Evolutionary conservation across 2,113 vertebrate species (phyloP), one percentile per base, ranked within the genome.

Genomic region (Microcebus tavaratra): DNA sequence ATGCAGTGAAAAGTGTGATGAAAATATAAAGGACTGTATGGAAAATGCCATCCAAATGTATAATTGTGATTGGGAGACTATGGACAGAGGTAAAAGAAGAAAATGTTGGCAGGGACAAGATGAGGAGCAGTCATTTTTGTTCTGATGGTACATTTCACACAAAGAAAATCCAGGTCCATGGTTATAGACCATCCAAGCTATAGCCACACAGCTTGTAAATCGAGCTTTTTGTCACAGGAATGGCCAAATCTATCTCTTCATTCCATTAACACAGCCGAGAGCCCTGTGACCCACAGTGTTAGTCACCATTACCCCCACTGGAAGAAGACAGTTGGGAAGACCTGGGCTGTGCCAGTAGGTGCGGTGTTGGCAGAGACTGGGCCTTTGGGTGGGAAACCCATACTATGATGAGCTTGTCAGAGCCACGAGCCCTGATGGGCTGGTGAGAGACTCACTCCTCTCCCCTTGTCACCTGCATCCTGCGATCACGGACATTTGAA

Each of bases 401-500:
- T n/a, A 42, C 14, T 12, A 3, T 27, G 55, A 13, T 48, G 1
- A 0, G 75, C 61, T 70, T 45, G 27, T 83, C 34, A 53, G 65
- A 90, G 13, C 10, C 48, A 14, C 8, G 57, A 67, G 1, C 8
- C 11, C 68, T 50, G 61, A 36, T 8, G 29, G 55, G 81, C 48
- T 82, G 48, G 57, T 70, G 45, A 86, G 90, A 90, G 55, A 45
- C 31, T 86, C 65, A 5, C 34, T 48, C 45, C 36, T 92, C 65
- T 95, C 55, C 25, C 50, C 53, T 70, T 63, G 75, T 57, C 29
- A 50, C 82, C 12, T 53, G 85, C 18, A 6, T 75, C 48, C 82
- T 55, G 39, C 42, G 78, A 83, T 79, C 63, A 48, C 15, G 31
- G 57, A 76, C 70, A 78, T 92, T 78, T 85, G 94, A 96, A 90